These are phyloP conservation scores for Malurus elegans DNA, from an alignment of 2,113 vertebrate genomes.

Conservation along the genomic window DNA sequence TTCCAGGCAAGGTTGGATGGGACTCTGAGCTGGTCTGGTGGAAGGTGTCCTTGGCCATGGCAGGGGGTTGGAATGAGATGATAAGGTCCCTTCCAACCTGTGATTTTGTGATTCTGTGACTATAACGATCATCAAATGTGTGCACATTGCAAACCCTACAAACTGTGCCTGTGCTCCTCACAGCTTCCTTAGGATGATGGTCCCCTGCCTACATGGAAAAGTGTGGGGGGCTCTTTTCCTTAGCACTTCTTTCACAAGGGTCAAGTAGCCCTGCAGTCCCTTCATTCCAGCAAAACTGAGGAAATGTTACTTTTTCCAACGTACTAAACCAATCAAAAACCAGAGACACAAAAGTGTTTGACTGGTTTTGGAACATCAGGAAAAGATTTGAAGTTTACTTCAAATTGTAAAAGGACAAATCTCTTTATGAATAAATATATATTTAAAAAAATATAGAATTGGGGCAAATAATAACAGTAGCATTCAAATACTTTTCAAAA, in stretches of 20 bases:
- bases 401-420: not conserved
- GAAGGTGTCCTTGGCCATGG: not conserved
- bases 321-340: not conserved
- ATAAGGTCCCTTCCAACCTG: not conserved
- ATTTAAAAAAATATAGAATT: not conserved
- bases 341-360: not conserved
- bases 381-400: not conserved
- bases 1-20: not conserved
- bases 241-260: not conserved
- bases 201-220: not conserved
- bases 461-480: not conserved
- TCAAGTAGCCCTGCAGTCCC: not conserved
- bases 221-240: not conserved
- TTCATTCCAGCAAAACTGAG: not conserved
- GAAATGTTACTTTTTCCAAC: not conserved
- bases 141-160: not conserved
- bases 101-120: not conserved
- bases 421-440: not conserved
- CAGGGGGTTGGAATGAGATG: no score
- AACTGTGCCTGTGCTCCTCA: not conserved
- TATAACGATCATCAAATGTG: not conserved
- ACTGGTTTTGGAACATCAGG: not conserved
- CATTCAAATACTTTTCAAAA: not conserved
- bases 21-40: not conserved
- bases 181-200: rapidly evolving